These are phyloP conservation scores for Nycticebus coucang DNA, from an alignment of 2,113 vertebrate species.

Conservation along the genomic window DNA sequence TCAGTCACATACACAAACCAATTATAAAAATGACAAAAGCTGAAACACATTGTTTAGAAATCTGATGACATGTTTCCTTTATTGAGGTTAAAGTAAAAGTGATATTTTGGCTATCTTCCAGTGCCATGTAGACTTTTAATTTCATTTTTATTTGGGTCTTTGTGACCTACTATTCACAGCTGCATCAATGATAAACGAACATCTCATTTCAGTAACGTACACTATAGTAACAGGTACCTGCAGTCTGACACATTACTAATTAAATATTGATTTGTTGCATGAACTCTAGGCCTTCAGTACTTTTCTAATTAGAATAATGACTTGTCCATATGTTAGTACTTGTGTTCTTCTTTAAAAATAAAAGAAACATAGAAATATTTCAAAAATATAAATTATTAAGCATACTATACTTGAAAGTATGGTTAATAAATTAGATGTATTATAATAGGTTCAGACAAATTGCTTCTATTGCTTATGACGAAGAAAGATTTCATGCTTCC, in stretches of 20 bases:
- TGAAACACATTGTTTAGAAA: not conserved
- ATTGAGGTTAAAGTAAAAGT: not conserved
- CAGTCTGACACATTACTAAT: constrained; percentile 82
- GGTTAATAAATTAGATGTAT: constrained; percentile 76
- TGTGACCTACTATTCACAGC: constrained; percentile 26
- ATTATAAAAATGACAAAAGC: not conserved
- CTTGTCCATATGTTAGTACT: constrained; percentile 62
- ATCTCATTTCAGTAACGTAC: constrained; percentile 57
- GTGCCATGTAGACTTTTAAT: not conserved
- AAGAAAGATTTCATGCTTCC: constrained; percentile 48
- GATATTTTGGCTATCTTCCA: not conserved
- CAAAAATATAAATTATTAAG: constrained; percentile 78
- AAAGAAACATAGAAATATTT: constrained; percentile 61
- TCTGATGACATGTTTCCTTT: not conserved
- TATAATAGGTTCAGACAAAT: constrained; percentile 66
- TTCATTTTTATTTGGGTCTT: constrained; percentile 53
- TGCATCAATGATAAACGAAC: constrained; percentile 29
- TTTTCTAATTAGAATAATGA: constrained; percentile 82
- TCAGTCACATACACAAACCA: not conserved
- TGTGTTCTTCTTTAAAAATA: constrained; percentile 70
- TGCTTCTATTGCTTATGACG: constrained; percentile 65
- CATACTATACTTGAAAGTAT: constrained; percentile 69
- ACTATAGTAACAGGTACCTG: constrained; percentile 64
- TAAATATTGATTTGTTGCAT: constrained; percentile 86
- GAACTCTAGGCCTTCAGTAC: constrained; percentile 58